A percentile compares a stretch with the other conserved stretches of the same genome.
phyloP scores from a whole-genome alignment of 2,113 vertebrate genomes.

The Elephantulus edwardii region DNA sequence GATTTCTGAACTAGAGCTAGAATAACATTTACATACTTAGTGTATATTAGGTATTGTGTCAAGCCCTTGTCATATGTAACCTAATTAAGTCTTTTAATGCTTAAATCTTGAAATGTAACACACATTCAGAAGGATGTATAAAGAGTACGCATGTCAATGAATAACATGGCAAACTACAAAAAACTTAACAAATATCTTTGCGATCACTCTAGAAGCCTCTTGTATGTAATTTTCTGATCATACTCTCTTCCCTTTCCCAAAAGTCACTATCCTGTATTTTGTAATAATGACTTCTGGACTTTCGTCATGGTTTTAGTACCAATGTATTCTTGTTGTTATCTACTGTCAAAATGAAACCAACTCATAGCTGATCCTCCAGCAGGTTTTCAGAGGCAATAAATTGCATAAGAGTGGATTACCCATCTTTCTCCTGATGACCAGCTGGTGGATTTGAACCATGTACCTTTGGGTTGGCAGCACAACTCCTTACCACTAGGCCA shows the following conservation, averaged over 20 bases:
- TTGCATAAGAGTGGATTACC: too few species aligned
- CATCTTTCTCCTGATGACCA: too few species aligned
- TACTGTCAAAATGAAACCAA: too few species aligned
- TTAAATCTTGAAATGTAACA: constrained; percentile 46
- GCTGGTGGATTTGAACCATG: too few species aligned
- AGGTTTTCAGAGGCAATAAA: too few species aligned
- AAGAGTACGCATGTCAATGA: constrained; percentile 42
- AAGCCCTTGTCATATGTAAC: constrained; percentile 15
- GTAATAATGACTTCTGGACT: constrained; percentile 14
- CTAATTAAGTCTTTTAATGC: constrained; percentile 39
- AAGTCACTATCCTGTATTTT: background rate
- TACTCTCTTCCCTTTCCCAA: background rate
- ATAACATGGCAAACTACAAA: background rate
- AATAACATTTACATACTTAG: constrained; percentile 28
- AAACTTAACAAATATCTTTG: background rate
- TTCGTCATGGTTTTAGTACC: constrained; percentile 8
- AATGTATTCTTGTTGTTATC: too few species aligned
- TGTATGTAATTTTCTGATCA: background rate
- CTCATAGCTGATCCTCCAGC: too few species aligned
- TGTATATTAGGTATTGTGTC: constrained; percentile 9
- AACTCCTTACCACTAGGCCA: too few species aligned
- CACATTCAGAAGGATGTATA: background rate
- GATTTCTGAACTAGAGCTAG: constrained; percentile 16
- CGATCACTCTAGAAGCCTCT: background rate
- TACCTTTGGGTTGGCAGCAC: too few species aligned